phyloP scores from a whole-genome alignment of 2,888 invertebrate species.

The Microchrysa polita region DNA sequence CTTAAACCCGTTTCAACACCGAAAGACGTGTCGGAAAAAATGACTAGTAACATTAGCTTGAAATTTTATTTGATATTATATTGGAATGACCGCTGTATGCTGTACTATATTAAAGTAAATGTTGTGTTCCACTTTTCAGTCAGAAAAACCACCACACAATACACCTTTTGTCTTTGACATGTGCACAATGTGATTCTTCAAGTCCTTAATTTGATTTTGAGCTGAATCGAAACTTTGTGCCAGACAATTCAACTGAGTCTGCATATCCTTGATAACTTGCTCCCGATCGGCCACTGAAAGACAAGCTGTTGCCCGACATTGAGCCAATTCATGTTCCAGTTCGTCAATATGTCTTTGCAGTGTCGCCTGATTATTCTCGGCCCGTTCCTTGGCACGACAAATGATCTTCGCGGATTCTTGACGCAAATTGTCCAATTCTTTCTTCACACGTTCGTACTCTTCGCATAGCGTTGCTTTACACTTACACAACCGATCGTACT shows the following conservation, averaged over 20 bases:
- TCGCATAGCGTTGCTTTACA: conserved; percentile 57
- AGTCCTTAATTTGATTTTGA: conserved; percentile 61
- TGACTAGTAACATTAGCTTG: too few species aligned
- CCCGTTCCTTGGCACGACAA: conserved; percentile 59
- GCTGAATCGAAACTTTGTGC: conserved; percentile 62
- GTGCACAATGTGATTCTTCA: conserved; percentile 61
- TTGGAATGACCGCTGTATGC: too few species aligned
- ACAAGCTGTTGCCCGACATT: conserved; percentile 60
- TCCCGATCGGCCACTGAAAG: conserved; percentile 61
- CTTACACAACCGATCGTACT: conserved; percentile 15
- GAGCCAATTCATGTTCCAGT: conserved; percentile 60
- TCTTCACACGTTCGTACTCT: conserved; percentile 55
- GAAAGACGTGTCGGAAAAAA: too few species aligned
- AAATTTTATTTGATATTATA: too few species aligned
- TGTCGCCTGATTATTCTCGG: conserved; percentile 59
- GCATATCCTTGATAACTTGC: conserved; percentile 60
- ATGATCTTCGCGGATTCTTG: conserved; percentile 57
- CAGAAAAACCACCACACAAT: conserved; percentile 15
- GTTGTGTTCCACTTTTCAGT: conserved; percentile 10
- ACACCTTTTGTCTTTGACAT: conserved; percentile 50
- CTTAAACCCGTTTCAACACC: too few species aligned
- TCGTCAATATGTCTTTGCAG: conserved; percentile 61
- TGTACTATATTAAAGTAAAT: too few species aligned
- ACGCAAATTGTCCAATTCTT: conserved; percentile 57
- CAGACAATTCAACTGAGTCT: conserved; percentile 60